Percentiles rank a stretch among this genome's conserved stretches.
Evolutionary conservation across 2,797 vertebrate species (phyloP).

Genomic region (Synaphobranchus kaupii): DNA sequence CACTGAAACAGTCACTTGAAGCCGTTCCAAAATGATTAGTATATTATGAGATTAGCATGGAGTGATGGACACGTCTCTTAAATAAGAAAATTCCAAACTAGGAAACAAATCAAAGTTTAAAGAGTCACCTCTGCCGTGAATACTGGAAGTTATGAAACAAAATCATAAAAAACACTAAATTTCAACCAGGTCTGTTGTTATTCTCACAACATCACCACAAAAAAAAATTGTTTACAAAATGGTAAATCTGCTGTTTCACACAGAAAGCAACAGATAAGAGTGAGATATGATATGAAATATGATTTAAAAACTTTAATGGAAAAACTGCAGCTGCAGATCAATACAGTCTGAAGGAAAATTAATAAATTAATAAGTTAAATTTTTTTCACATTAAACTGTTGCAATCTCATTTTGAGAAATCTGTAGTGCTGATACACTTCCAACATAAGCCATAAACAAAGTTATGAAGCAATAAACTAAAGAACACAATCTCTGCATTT

Average conservation of each 20-base stretch:
- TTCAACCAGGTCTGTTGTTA: not conserved
- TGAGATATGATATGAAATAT: not conserved
- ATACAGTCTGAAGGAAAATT: not conserved
- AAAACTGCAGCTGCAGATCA: not conserved
- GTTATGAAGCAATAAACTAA: not conserved
- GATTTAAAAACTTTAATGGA: not conserved
- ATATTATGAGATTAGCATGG: conserved; percentile 30
- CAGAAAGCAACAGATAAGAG: not conserved
- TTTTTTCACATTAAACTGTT: not conserved
- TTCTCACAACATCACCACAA: not conserved
- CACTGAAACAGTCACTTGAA: conserved; percentile 36
- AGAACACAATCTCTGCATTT: not conserved
- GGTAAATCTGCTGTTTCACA: not conserved
- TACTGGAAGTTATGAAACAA: not conserved
- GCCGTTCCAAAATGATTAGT: conserved; percentile 41
- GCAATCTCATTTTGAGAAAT: not conserved
- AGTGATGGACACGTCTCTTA: not conserved
- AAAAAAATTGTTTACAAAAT: not conserved
- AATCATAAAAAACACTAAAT: not conserved
- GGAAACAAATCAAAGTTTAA: conserved; percentile 24
- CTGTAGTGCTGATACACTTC: not conserved
- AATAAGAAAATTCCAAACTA: conserved; percentile 10
- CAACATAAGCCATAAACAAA: not conserved
- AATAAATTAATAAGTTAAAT: not conserved
- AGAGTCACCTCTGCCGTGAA: conserved; percentile 18